Base-by-base conservation (phyloP, 2,888 invertebrate species). In the Drosophila gaucha region DNA sequence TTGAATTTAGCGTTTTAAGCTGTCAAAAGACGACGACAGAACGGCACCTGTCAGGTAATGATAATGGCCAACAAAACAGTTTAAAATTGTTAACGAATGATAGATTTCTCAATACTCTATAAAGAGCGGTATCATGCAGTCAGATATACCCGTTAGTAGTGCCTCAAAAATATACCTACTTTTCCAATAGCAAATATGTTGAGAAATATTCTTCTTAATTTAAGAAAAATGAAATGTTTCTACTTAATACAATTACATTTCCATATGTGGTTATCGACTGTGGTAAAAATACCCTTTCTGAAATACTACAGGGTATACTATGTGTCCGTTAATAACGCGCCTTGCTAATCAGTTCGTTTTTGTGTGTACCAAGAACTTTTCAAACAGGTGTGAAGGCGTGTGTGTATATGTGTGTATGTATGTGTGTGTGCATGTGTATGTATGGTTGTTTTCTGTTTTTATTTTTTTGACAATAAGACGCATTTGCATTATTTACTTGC, bases 1-100 rank as follows among this genome's bases (percentile, higher is more conserved):
- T 55, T 63, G 47, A 63, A 65, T 75, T 63, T 62, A 52, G 58
- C 74, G 57, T 62, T 80, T 82, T 58, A 67, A 55, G 86, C 83
- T 82, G 86, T 85, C 80, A 82, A 72, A 54, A 16, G 52, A 36
- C 46, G 77, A 57, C 64, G 64, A 60, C 51, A 64, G 67, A 39
- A 50, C 59, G 62, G 65, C 70, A 80, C n/a, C 60, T 73, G 73
- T 12, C 75, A 74, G 60, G 18, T 55, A 26, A 58, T 50, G 59
- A 67, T 57, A 65, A 65, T 49, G 43, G 26, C 44, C 0, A 51
- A 0, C 46, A 50, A n/a, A n/a, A n/a, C n/a, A n/a, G n/a, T n/a
- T n/a, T 28, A 14, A 18, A 22, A 3, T n/a, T 31, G 12, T 24
- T 10, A 24, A 2, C 22, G 14, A 22, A 24, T 30, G 20, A 14